Conservation (phyloP, 92 coral and sea anemone species). For the Siderastrea radians region DNA sequence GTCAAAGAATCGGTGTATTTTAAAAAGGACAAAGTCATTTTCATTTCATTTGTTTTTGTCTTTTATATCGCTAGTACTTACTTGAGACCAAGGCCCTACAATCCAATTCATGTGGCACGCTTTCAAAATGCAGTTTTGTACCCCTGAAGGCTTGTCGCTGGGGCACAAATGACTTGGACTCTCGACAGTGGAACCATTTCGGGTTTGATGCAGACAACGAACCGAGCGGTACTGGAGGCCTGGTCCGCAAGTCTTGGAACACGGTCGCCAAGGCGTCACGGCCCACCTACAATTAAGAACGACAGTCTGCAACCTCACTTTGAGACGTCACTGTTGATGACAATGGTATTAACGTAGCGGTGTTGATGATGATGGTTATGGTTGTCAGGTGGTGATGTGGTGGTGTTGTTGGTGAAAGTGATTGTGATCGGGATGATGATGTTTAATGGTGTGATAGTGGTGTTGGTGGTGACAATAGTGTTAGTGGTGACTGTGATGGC, state of each 20-base stretch:
- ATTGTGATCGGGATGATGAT: no score
- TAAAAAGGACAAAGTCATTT: no score
- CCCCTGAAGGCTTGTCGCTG: conserved; percentile 91
- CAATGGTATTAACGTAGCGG: no score
- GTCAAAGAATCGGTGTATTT: no score
- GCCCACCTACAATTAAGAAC: conserved; percentile 84
- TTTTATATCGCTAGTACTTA: conserved; percentile 13
- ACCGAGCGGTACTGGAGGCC: conserved; percentile 88
- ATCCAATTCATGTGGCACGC: conserved; percentile 90
- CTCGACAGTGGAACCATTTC: conserved; percentile 69
- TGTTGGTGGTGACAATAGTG: no score
- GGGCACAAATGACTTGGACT: conserved; percentile 75
- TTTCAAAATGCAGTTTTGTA: conserved; percentile 82
- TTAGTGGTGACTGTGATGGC: no score
- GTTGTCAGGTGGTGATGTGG: no score
- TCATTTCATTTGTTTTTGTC: no score
- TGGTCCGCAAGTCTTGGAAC: conserved; percentile 87
- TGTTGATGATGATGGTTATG: no score
- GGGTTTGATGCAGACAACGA: conserved; percentile 76
- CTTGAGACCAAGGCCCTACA: conserved; percentile 89
- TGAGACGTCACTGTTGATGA: no score
- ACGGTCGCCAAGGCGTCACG: conserved; percentile 86
- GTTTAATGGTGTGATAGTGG: no score
- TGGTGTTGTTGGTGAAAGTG: no score
- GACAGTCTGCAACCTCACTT: neutral